phyloP scores from a whole-genome alignment of 2,113 vertebrate species.

The Alethe castanea region DNA sequence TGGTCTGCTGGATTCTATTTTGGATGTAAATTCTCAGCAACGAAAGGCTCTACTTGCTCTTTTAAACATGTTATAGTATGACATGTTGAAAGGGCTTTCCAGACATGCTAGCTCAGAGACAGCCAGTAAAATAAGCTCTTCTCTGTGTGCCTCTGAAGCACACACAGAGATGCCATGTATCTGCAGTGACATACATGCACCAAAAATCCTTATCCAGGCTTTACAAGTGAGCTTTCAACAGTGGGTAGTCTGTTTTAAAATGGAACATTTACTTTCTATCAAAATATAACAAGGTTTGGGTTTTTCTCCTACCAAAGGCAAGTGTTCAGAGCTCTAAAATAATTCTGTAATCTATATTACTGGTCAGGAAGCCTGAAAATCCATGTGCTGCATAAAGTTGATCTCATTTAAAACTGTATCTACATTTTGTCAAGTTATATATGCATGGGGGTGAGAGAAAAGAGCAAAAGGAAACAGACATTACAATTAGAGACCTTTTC shows the following conservation, averaged over 20 bases:
- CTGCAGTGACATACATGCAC: background rate
- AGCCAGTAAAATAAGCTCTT: background rate
- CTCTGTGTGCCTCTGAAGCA: background rate
- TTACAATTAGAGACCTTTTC: background rate
- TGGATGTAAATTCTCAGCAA: background rate
- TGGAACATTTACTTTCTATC: background rate
- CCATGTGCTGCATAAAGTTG: background rate
- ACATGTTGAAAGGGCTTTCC: background rate
- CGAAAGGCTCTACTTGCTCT: background rate
- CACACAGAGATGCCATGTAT: background rate
- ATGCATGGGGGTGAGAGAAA: accelerated
- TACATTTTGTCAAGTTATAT: background rate
- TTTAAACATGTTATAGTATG: background rate
- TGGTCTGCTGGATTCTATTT: background rate
- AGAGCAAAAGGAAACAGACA: background rate
- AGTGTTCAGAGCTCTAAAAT: background rate
- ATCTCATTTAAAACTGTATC: background rate
- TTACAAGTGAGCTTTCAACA: background rate
- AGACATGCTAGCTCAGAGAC: background rate
- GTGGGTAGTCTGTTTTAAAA: background rate
- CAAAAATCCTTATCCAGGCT: background rate
- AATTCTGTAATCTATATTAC: background rate
- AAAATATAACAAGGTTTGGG: background rate
- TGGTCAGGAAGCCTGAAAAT: background rate
- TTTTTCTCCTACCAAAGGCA: background rate